A percentile compares a stretch with the other conserved stretches of the same genome.
Evolutionary conservation across 1,140 invertebrate genomes (phyloP).

Genomic region (Sesamia nonagrioides): DNA sequence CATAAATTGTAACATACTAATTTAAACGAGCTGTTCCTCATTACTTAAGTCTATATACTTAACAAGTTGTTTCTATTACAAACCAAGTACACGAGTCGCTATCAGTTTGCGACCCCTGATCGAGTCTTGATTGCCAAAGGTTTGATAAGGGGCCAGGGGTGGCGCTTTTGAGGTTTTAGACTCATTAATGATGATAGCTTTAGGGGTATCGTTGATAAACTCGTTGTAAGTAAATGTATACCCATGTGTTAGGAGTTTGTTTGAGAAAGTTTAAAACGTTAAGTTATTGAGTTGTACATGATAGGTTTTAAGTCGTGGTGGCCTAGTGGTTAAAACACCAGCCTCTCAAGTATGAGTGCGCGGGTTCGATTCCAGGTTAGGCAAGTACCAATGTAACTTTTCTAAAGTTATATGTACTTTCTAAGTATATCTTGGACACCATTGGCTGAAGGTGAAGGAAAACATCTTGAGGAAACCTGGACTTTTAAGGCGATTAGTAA

Average conservation of each 20-base stretch:
- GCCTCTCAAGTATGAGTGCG: too few species aligned
- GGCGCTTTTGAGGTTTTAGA: slow-evolving; percentile 8
- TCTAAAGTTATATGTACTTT: too few species aligned
- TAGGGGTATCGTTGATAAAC: background rate
- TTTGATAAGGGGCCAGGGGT: slow-evolving; percentile 24
- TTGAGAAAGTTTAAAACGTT: background rate
- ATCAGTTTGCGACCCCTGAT: slow-evolving; percentile 19
- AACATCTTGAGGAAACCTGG: too few species aligned
- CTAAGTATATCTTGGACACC: too few species aligned
- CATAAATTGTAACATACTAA: too few species aligned
- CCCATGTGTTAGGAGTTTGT: background rate
- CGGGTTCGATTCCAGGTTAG: too few species aligned
- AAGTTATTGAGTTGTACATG: background rate
- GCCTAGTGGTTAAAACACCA: too few species aligned
- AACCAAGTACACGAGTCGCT: slow-evolving; percentile 3
- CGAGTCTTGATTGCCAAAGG: slow-evolving; percentile 18
- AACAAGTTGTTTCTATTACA: background rate
- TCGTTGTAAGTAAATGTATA: background rate
- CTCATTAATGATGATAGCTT: slow-evolving; percentile 36
- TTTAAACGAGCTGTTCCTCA: background rate
- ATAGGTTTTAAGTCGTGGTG: too few species aligned
- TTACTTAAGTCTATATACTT: background rate
- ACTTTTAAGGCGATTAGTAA: too few species aligned
- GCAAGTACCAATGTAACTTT: too few species aligned
- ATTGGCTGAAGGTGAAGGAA: too few species aligned